Conservation (phyloP, 1,140 invertebrate species). For the Thaumatotibia leucotreta region DNA sequence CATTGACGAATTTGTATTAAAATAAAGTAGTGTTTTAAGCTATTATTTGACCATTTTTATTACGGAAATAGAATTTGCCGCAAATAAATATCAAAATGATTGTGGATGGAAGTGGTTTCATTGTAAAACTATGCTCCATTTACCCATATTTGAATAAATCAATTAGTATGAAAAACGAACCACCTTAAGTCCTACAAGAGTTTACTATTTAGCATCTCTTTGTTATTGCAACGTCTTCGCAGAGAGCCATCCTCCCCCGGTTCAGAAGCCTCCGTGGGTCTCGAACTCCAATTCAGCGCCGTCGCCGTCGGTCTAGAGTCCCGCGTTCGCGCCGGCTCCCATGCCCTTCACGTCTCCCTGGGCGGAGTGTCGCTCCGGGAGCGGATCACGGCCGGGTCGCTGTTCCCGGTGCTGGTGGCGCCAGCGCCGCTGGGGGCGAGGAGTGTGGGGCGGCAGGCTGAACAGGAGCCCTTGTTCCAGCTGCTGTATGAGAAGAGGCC, state of each 20-base stretch:
- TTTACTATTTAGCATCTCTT: too few relatives aligned
- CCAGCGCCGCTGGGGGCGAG: constrained; percentile 74
- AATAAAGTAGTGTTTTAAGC: too few relatives aligned
- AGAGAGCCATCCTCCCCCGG: constrained; percentile 83
- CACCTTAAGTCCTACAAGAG: too few relatives aligned
- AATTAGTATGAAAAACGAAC: too few relatives aligned
- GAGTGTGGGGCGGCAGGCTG: neutral
- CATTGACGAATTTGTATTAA: too few relatives aligned
- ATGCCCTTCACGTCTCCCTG: constrained; percentile 88
- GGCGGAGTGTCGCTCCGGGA: constrained; percentile 89
- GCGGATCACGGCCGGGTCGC: constrained; percentile 84
- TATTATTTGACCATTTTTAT: too few relatives aligned
- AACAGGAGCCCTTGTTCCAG: constrained; percentile 71
- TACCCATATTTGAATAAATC: too few relatives aligned
- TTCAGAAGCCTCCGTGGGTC: constrained; percentile 55
- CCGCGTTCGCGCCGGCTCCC: constrained; percentile 87
- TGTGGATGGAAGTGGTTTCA: too few relatives aligned
- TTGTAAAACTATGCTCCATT: too few relatives aligned
- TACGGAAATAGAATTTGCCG: too few relatives aligned
- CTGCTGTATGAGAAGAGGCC: constrained; percentile 76
- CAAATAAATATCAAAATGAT: too few relatives aligned
- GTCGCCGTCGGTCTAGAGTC: constrained; percentile 87
- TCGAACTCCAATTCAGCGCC: constrained; percentile 91
- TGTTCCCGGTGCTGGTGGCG: constrained; percentile 86
- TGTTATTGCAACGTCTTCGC: too few relatives aligned